phyloP scores from a whole-genome alignment of 2,888 invertebrate genomes.

The Cryptophagus acutangulus region DNA sequence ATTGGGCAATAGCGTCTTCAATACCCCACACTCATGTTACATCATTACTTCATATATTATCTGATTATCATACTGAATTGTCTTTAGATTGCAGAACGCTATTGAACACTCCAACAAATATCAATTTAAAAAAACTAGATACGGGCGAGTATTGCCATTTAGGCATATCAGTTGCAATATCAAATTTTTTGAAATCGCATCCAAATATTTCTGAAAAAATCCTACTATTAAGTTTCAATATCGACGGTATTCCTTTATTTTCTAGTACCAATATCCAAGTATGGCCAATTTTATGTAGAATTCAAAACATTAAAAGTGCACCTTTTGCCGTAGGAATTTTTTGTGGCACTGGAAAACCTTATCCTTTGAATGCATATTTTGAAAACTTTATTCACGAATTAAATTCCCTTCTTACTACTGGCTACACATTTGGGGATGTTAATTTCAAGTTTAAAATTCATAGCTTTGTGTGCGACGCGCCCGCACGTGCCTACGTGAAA shows the following conservation, averaged over 20 bases:
- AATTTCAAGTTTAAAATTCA: conserved; percentile 14
- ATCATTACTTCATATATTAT: no score
- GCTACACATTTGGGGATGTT: neutral
- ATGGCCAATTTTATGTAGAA: conserved; percentile 9
- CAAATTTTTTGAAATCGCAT: neutral
- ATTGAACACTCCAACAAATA: conserved; percentile 3
- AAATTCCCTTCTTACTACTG: neutral
- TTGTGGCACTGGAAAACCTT: conserved; percentile 7
- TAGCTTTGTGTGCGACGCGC: conserved; percentile 24
- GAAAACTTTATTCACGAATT: neutral
- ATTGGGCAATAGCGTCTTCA: no score
- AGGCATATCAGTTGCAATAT: neutral
- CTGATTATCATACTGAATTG: conserved; percentile 6
- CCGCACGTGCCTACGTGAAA: conserved; percentile 23
- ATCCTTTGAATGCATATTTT: conserved; percentile 5
- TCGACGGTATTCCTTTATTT: conserved; percentile 9
- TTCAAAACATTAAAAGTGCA: conserved; percentile 1
- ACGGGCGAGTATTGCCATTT: conserved; percentile 7
- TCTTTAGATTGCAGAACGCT: conserved; percentile 8
- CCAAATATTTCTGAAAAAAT: neutral
- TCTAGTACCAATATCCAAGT: conserved; percentile 2
- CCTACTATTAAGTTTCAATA: conserved; percentile 5
- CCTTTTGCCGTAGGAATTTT: conserved; percentile 8
- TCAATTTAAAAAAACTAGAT: conserved; percentile 1
- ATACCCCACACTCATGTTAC: no score